Evolutionary conservation across 2,797 vertebrate genomes (phyloP).

Genomic region (Cyprinella venusta): DNA sequence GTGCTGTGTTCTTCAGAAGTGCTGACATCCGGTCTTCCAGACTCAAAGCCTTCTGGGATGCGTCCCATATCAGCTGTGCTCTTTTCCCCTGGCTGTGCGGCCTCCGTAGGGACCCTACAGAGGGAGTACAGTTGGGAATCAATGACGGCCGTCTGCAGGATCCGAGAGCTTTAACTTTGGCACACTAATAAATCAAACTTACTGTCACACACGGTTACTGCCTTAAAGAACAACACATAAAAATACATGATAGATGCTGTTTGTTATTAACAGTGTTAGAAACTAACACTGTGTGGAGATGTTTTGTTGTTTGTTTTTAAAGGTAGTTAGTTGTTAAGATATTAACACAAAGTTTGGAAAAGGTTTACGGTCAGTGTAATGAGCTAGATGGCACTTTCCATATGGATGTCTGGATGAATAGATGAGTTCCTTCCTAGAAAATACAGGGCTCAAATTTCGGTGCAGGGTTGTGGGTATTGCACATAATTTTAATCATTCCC

Average conservation of each 20-base stretch:
- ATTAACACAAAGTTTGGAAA: not conserved
- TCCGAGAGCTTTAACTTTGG: constrained; percentile 23
- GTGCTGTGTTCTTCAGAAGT: constrained; percentile 24
- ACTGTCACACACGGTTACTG: not conserved
- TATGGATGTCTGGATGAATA: not conserved
- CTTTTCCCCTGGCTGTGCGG: constrained; percentile 40
- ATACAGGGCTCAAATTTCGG: too few species aligned
- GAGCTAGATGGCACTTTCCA: not conserved
- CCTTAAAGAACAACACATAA: not conserved
- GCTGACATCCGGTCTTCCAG: constrained; percentile 37
- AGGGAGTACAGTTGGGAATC: constrained; percentile 41
- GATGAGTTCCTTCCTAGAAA: not conserved
- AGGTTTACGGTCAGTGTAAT: not conserved
- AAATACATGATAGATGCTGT: not conserved
- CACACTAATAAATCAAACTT: constrained; percentile 49
- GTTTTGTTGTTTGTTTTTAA: not conserved
- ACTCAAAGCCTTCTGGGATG: constrained; percentile 35
- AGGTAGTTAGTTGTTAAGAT: not conserved
- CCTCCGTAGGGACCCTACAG: constrained; percentile 44
- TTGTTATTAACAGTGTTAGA: not conserved
- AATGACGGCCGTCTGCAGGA: constrained; percentile 26
- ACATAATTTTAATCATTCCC: too few species aligned
- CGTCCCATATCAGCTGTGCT: constrained; percentile 51
- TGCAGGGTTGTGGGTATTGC: too few species aligned
- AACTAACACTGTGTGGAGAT: not conserved